Conservation (phyloP, 1,140 invertebrate species). For the Trigoniulus corallinus region DNA sequence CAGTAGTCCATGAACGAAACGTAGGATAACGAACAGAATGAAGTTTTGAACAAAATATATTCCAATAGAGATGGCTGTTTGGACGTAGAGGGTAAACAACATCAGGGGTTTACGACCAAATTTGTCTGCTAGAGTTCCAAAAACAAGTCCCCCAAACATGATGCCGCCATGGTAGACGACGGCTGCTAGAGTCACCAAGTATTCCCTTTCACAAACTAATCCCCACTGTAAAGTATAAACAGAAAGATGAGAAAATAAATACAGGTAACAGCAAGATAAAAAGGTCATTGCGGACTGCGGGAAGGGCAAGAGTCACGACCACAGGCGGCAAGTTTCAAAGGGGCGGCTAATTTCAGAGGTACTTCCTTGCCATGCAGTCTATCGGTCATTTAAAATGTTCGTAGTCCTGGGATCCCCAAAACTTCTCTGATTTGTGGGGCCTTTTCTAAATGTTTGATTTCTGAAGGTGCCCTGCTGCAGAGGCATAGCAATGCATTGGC, state of each 20-base stretch:
- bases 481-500: no score
- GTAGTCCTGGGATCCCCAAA: no score
- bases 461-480: no score
- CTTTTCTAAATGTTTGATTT: no score
- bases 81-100: constrained; percentile 31
- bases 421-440: no score
- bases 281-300: not conserved
- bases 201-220: constrained; percentile 33
- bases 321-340: not conserved
- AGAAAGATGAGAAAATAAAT: constrained; percentile 6
- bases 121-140: constrained; percentile 33
- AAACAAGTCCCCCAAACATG: constrained; percentile 34
- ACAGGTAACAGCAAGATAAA: not conserved
- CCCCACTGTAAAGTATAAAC: constrained; percentile 26
- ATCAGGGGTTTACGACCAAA: constrained; percentile 32
- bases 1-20: constrained; percentile 31
- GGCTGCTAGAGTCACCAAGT: constrained; percentile 26
- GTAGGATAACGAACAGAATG: constrained; percentile 25
- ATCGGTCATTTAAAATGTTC: no score
- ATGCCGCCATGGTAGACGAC: constrained; percentile 33
- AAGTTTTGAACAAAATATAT: constrained; percentile 30
- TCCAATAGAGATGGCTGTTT: constrained; percentile 29
- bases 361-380: no score
- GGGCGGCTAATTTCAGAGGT: no score
- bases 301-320: not conserved